phyloP scores from a whole-genome alignment of 1,140 invertebrate genomes.

The Drosophila malerkotliana region DNA sequence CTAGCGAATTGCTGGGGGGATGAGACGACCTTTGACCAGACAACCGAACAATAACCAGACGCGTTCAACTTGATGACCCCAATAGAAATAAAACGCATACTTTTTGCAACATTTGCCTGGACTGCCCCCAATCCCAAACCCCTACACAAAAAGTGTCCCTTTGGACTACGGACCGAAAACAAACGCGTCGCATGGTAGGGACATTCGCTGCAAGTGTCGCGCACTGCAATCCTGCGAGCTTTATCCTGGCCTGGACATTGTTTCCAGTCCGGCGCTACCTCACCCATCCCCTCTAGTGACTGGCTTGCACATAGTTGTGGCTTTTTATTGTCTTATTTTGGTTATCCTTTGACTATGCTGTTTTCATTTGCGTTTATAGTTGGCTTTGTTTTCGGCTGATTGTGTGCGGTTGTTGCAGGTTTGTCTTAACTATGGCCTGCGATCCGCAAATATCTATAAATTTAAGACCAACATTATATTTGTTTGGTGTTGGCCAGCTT shows the following conservation, averaged over 20 bases:
- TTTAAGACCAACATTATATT: constrained; percentile 45
- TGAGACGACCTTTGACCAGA: constrained; percentile 51
- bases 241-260: constrained; percentile 60
- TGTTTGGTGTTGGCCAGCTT: neutral
- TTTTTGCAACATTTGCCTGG: constrained; percentile 57
- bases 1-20: constrained; percentile 40
- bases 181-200: constrained; percentile 52
- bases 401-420: constrained; percentile 54
- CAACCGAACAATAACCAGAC: constrained; percentile 68
- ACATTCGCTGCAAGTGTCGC: constrained; percentile 77
- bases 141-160: constrained; percentile 15
- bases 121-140: neutral
- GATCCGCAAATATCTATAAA: constrained; percentile 53
- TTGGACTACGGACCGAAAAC: constrained; percentile 13
- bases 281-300: neutral
- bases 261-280: constrained; percentile 8
- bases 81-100: constrained; percentile 80
- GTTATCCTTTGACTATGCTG: constrained; percentile 71
- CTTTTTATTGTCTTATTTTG: constrained; percentile 70
- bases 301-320: constrained; percentile 43
- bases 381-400: constrained; percentile 63
- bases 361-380: constrained; percentile 60
- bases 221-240: constrained; percentile 54
- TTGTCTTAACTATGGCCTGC: constrained; percentile 24
- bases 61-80: constrained; percentile 73